Conservation (phyloP, 2,113 vertebrate species). For the Phoenicopterus ruber region DNA sequence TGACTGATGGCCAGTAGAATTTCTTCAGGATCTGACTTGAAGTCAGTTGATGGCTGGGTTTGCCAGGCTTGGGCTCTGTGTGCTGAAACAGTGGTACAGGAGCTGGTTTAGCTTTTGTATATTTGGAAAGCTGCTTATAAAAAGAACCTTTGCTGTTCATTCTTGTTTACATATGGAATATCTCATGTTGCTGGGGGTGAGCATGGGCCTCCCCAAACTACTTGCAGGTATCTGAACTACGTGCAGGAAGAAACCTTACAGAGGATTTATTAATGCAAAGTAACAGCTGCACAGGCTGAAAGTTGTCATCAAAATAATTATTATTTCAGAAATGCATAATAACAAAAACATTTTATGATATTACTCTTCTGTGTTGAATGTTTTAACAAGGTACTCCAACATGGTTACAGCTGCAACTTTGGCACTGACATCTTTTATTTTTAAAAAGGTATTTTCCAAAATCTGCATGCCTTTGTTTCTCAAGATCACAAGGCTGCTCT, state of each 20-base stretch:
- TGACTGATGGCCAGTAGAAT: background rate
- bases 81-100: background rate
- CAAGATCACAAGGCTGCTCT: background rate
- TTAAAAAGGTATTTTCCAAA: background rate
- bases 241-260: background rate
- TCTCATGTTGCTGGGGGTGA: background rate
- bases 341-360: background rate
- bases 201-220: background rate
- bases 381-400: background rate
- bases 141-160: background rate
- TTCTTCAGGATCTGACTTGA: background rate
- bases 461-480: background rate
- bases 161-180: background rate
- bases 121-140: background rate
- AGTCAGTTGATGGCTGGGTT: background rate
- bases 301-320: background rate
- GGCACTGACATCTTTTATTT: background rate
- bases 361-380: background rate
- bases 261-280: background rate
- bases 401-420: background rate
- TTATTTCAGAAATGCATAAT: background rate
- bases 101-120: background rate
- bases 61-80: background rate
- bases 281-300: background rate
- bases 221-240: background rate